Percentiles rank a stretch among this genome's conserved stretches.
Evolutionary conservation across 2,797 vertebrate species (phyloP).

Genomic region (Acanthurus leucopareius): DNA sequence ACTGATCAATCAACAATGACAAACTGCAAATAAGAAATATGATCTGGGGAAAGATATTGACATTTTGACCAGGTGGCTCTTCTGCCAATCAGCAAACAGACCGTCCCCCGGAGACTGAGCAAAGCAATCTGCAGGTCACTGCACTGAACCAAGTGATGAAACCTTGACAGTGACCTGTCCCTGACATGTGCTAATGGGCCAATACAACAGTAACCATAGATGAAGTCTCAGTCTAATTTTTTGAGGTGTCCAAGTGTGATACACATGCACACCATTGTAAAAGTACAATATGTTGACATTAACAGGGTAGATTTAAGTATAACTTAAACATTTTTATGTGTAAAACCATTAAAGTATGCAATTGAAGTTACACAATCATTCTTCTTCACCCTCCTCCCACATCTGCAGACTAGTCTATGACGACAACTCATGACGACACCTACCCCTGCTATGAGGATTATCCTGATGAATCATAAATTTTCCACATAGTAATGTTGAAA

Average conservation of each 20-base stretch:
- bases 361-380: no score
- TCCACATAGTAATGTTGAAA: neutral
- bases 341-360: no score
- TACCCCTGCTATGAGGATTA: neutral
- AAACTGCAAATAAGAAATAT: neutral
- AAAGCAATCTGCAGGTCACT: constrained; percentile 42
- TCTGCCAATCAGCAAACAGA: constrained; percentile 22
- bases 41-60: no score
- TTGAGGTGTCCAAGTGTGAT: neutral
- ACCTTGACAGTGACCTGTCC: constrained; percentile 43
- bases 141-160: constrained; percentile 39
- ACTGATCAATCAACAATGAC: neutral
- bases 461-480: neutral
- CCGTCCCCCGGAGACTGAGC: neutral
- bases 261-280: neutral
- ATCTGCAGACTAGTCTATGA: neutral
- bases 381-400: no score
- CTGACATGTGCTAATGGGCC: constrained; percentile 54
- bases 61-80: constrained; percentile 6
- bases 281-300: neutral
- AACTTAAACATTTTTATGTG: no score
- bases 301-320: no score
- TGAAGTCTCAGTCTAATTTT: neutral
- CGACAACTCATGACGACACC: neutral
- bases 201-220: constrained; percentile 13